Conservation (phyloP, 2,797 vertebrate species). For the Urosaurus nigricauda region DNA sequence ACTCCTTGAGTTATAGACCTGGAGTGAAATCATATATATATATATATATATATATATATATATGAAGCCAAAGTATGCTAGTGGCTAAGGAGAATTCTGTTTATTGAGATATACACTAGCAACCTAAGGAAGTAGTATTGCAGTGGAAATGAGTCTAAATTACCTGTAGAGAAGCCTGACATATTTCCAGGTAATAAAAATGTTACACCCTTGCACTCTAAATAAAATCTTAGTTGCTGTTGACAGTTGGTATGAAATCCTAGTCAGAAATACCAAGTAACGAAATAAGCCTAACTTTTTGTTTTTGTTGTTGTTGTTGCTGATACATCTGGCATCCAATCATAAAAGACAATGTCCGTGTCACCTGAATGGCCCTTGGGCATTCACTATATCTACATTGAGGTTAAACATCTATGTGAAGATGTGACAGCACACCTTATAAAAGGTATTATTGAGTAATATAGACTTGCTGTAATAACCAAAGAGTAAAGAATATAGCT, state of each 20-base stretch:
- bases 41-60: slow-evolving; percentile 47
- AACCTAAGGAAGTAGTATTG: slow-evolving; percentile 74
- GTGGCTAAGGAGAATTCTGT: slow-evolving; percentile 65
- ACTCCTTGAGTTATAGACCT: slow-evolving; percentile 67
- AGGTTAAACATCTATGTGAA: slow-evolving; percentile 86
- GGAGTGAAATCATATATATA: slow-evolving; percentile 62
- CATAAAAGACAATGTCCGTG: slow-evolving; percentile 84
- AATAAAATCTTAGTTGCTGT: slow-evolving; percentile 83
- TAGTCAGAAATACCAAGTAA: slow-evolving; percentile 78
- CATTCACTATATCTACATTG: slow-evolving; percentile 83
- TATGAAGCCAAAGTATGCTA: slow-evolving; percentile 68
- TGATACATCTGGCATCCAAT: slow-evolving; percentile 84
- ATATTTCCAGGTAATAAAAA: slow-evolving; percentile 83
- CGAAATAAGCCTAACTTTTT: slow-evolving; percentile 78
- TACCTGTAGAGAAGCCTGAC: slow-evolving; percentile 79
- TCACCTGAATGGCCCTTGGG: slow-evolving; percentile 83
- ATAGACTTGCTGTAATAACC: slow-evolving; percentile 90
- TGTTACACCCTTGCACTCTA: slow-evolving; percentile 77
- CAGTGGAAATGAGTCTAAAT: slow-evolving; percentile 79
- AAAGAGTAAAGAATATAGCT: slow-evolving; percentile 88
- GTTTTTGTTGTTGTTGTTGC: slow-evolving; percentile 75
- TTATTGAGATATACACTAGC: slow-evolving; percentile 79
- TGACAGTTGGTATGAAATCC: slow-evolving; percentile 78
- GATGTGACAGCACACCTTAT: slow-evolving; percentile 86
- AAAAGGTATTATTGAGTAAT: slow-evolving; percentile 89